Conservation (phyloP, 2,113 vertebrate genomes). For the Pedetes capensis region DNA sequence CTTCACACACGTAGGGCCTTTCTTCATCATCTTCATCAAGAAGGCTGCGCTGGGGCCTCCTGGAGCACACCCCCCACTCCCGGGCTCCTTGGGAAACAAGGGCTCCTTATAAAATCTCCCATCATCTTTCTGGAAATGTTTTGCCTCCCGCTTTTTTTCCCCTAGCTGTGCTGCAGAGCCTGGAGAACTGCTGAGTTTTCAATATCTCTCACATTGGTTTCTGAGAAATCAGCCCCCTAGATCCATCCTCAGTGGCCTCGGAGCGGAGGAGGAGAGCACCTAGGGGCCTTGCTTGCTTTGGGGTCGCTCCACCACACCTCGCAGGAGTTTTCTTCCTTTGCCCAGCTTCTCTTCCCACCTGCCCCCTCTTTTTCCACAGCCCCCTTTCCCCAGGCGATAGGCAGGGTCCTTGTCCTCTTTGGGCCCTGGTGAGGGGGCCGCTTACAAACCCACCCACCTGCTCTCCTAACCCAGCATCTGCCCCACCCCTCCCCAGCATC, state of each 20-base stretch:
- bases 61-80: neutral
- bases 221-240: neutral
- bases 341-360: neutral
- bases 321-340: neutral
- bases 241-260: neutral
- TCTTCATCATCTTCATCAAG: neutral
- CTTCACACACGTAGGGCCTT: neutral
- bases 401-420: neutral
- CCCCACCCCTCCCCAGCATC: fast-evolving
- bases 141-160: too few relatives aligned
- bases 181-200: neutral
- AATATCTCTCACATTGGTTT: neutral
- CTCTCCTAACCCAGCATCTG: fast-evolving
- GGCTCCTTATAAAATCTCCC: neutral
- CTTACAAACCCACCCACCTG: too few relatives aligned
- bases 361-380: neutral
- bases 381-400: neutral
- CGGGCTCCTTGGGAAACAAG: neutral
- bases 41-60: neutral
- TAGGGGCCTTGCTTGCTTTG: neutral
- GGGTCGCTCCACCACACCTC: fast-evolving
- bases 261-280: fast-evolving
- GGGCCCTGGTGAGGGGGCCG: fast-evolving
- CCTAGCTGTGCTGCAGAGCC: neutral
- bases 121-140: neutral